A percentile compares a stretch with the other conserved stretches of the same genome.
Conservation (phyloP, 2,113 vertebrate species). For the Ceuthmochares aereus region DNA sequence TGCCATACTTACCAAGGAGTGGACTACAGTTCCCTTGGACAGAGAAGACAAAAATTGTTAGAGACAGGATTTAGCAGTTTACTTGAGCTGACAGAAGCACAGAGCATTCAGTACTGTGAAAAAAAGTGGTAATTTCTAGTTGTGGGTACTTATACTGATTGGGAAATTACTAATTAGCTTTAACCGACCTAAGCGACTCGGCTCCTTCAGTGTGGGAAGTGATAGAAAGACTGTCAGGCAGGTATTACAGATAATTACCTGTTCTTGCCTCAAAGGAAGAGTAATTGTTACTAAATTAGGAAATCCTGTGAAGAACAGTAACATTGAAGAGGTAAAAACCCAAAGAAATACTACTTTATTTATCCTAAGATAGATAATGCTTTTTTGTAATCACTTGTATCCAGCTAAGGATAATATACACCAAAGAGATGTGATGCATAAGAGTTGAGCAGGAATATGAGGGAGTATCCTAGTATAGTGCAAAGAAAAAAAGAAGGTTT, state of each 20-base stretch:
- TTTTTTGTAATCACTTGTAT: not conserved
- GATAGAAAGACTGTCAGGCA: not conserved
- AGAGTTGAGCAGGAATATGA: not conserved
- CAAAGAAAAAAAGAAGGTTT: not conserved
- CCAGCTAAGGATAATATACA: not conserved
- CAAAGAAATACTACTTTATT: not conserved
- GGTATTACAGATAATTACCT: not conserved
- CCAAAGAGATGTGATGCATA: not conserved
- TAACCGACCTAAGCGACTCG: not conserved
- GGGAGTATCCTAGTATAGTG: not conserved
- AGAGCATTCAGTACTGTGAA: not conserved
- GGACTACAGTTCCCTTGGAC: not conserved
- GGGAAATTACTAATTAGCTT: not conserved
- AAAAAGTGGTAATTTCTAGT: not conserved
- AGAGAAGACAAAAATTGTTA: not conserved
- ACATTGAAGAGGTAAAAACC: not conserved
- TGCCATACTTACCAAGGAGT: not conserved
- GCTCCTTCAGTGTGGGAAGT: not conserved
- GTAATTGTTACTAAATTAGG: not conserved
- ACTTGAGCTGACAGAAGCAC: not conserved
- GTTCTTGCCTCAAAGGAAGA: not conserved
- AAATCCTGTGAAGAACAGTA: not conserved
- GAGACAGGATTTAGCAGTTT: not conserved
- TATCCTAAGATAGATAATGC: not conserved
- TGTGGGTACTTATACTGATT: not conserved